Evolutionary conservation across 2,113 vertebrate genomes (phyloP).

Genomic region (Deroptyus accipitrinus): DNA sequence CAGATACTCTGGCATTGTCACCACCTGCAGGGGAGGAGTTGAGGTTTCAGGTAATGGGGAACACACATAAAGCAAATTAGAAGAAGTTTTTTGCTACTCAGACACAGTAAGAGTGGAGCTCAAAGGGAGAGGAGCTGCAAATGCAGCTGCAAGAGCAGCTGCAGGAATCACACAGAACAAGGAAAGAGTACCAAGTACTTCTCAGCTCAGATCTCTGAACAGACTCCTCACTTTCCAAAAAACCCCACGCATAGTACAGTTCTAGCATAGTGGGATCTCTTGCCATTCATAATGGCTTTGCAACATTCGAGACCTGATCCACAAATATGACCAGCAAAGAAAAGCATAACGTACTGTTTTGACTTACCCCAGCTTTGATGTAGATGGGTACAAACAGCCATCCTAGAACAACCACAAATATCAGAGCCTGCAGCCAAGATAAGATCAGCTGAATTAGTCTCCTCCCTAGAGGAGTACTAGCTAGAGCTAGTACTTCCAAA

Average conservation of each 20-base stretch:
- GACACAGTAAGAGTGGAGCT: neutral
- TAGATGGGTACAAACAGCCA: constrained; percentile 98
- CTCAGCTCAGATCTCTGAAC: neutral
- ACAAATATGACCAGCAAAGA: neutral
- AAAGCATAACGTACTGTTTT: neutral
- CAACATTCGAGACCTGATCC: neutral
- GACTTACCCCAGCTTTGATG: constrained; percentile 91
- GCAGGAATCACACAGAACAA: neutral
- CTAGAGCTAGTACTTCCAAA: neutral
- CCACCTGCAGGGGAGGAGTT: constrained; percentile 75
- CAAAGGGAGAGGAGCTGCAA: neutral
- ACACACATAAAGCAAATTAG: neutral
- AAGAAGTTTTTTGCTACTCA: neutral
- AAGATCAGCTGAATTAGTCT: constrained; percentile 7
- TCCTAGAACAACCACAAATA: constrained; percentile 86
- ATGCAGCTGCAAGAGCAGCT: neutral
- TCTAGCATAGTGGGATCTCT: neutral
- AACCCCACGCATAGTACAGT: neutral
- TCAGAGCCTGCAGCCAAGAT: constrained; percentile 82
- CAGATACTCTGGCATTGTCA: constrained; percentile 97
- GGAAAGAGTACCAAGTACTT: neutral
- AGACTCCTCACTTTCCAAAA: neutral
- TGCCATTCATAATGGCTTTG: neutral
- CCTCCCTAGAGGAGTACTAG: neutral
- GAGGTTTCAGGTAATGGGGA: neutral